Evolutionary conservation across 2,888 invertebrate species (phyloP), one percentile per base, ranked within the genome.

Genomic region (Helleia helle): DNA sequence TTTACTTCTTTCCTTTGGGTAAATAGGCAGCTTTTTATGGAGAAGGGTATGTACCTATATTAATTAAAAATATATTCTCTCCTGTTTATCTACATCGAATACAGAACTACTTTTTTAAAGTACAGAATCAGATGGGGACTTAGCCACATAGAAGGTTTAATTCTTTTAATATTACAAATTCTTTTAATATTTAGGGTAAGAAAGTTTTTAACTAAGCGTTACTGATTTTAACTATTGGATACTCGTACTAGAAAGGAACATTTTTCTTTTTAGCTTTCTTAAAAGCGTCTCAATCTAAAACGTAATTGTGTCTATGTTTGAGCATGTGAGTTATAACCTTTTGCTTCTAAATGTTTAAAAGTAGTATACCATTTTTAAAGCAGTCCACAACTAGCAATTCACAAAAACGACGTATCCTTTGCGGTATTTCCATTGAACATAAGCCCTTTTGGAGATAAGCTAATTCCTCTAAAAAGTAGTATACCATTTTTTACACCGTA

Each of bases 181-280:
- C n/a, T n/a, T n/a, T n/a, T n/a, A n/a, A n/a, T n/a, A n/a, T n/a
- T n/a, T n/a, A n/a, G n/a, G n/a, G n/a, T n/a, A n/a, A n/a, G n/a
- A n/a, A n/a, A n/a, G n/a, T n/a, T n/a, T n/a, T n/a, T n/a, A n/a
- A n/a, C n/a, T n/a, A n/a, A n/a, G n/a, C n/a, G n/a, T n/a, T n/a
- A n/a, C n/a, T n/a, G n/a, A 22, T 3, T 22, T 22, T 64, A 58
- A 55, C 56, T 50, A 67, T 62, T 60, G 42, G 42, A 43, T 43
- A 46, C 63, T 61, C 65, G 68, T 65, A 61, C 48, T 47, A 42
- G 63, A 62, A 61, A 63, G 54, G 51, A 36, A 50, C 37, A 50
- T 43, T 56, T 58, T 52, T 51, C 50, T 51, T 30, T 40, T 46
- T 53, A 58, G 50, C 67, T 69, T 71, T 70, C 70, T 49, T 62